Conservation (phyloP, 1,140 invertebrate genomes). For the Scaptomyza montana region DNA sequence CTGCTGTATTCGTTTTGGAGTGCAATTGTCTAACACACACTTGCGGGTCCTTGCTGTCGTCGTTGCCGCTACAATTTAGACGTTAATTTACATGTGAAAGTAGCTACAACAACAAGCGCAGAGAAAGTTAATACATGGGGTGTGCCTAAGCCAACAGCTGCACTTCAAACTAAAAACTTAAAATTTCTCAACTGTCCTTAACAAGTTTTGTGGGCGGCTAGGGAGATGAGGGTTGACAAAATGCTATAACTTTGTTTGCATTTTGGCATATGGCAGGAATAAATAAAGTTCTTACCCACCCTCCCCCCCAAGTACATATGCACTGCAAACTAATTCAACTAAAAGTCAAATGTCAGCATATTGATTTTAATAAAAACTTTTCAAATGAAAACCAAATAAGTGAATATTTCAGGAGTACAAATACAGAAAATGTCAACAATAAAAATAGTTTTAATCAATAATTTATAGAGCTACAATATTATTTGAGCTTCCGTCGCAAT, state of each 20-base stretch:
- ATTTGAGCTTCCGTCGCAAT: no score
- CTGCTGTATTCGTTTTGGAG: no score
- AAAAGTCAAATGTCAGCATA: neutral
- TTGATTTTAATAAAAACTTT: neutral
- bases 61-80: constrained; percentile 61
- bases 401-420: neutral
- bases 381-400: neutral
- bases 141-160: neutral
- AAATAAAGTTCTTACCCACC: neutral
- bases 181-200: neutral
- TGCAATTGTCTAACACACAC: constrained; percentile 1
- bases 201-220: neutral
- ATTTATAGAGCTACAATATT: no score
- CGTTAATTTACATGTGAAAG: constrained; percentile 80
- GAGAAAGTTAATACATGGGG: neutral
- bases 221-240: neutral
- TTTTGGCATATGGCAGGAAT: neutral
- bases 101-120: constrained; percentile 46
- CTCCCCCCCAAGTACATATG: neutral
- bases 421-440: no score
- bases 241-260: neutral
- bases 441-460: no score
- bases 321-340: neutral
- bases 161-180: neutral
- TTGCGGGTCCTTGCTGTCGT: constrained; percentile 21